These are phyloP conservation scores for Vesta saturnalis DNA, from an alignment of 2,888 invertebrate genomes.

Conservation along the genomic window DNA sequence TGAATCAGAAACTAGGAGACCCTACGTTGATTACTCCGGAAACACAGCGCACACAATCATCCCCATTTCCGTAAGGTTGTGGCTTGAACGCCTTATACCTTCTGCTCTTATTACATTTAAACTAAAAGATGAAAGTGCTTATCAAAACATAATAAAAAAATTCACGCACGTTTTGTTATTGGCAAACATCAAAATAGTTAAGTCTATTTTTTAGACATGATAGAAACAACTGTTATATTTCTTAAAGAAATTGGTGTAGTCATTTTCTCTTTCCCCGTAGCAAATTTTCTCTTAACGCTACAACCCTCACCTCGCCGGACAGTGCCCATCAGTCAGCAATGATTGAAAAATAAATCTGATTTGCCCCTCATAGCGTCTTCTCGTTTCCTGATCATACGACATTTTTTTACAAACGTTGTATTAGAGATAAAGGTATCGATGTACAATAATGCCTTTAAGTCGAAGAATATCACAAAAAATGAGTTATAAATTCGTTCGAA, in stretches of 20 bases:
- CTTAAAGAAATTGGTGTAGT: conserved; percentile 48
- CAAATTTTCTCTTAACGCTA: conserved; percentile 47
- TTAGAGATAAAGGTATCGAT: conserved; percentile 8
- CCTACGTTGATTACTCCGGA: conserved; percentile 48
- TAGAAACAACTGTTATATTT: conserved; percentile 40
- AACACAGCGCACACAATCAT: conserved; percentile 51
- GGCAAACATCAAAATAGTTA: conserved; percentile 26
- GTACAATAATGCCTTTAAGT: background rate
- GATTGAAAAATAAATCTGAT: conserved; percentile 65
- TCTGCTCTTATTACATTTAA: conserved; percentile 38
- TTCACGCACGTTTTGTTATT: conserved; percentile 29
- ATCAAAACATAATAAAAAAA: conserved; percentile 14
- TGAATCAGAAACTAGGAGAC: conserved; percentile 34
- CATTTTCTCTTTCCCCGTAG: conserved; percentile 47
- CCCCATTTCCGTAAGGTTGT: conserved; percentile 47
- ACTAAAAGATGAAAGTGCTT: conserved; percentile 33
- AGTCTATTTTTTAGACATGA: conserved; percentile 24
- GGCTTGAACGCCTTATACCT: conserved; percentile 40
- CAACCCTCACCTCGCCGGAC: conserved; percentile 53
- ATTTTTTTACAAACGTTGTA: conserved; percentile 28
- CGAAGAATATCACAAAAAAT: background rate
- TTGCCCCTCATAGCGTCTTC: conserved; percentile 60
- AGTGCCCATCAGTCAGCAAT: conserved; percentile 63
- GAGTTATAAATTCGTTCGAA: background rate
- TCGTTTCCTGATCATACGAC: conserved; percentile 34